Conservation (phyloP, 1,140 invertebrate species). For the Trialeurodes vaporariorum region DNA sequence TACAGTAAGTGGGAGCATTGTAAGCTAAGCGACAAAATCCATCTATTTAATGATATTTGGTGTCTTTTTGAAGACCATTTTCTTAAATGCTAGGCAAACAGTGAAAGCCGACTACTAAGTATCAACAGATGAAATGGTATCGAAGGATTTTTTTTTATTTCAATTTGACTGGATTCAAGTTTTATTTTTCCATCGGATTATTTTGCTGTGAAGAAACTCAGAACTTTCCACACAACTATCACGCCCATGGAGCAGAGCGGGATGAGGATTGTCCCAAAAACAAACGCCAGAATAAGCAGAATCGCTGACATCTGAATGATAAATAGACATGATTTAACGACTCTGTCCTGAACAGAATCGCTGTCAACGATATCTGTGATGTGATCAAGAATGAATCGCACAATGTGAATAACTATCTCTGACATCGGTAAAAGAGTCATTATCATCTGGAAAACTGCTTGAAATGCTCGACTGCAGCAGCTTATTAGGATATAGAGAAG, state of each 20-base stretch:
- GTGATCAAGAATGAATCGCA: background rate
- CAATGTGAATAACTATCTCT: background rate
- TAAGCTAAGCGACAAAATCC: no score
- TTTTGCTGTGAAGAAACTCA: background rate
- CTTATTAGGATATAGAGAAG: background rate
- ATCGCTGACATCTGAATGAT: background rate
- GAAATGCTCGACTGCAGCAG: background rate
- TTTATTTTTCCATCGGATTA: no score
- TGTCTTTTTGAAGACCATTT: no score
- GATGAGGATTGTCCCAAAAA: background rate
- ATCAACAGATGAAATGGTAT: no score
- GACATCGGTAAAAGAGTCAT: background rate
- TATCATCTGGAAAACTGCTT: background rate
- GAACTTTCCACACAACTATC: background rate
- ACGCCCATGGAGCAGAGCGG: background rate
- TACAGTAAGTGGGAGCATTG: no score
- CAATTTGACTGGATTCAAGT: no score
- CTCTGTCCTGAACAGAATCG: background rate
- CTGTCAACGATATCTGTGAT: background rate
- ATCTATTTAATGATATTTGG: no score
- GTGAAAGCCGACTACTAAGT: no score
- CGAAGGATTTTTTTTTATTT: no score
- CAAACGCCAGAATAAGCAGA: background rate
- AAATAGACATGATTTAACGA: background rate
- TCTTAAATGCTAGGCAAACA: no score